Evolutionary conservation across 92 coral and sea anemone genomes (phyloP).

Genomic region (Siderastrea radians): DNA sequence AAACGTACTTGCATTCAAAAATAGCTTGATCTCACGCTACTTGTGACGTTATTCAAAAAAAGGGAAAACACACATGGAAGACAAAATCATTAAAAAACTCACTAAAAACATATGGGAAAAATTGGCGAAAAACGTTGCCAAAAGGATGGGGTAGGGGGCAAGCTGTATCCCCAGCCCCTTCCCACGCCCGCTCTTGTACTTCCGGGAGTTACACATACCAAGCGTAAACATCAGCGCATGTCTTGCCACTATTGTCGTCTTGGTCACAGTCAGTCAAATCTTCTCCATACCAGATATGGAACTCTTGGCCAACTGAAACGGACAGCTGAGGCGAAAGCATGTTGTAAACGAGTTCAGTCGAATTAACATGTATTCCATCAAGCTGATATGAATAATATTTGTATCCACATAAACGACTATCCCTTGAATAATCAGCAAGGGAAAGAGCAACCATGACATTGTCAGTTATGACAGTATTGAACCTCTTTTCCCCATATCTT

Average conservation of each 20-base stretch:
- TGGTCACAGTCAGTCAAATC: neutral
- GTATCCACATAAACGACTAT: too few relatives aligned
- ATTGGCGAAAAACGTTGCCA: too few relatives aligned
- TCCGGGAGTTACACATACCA: constrained; percentile 8
- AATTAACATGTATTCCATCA: neutral
- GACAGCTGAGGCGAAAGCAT: neutral
- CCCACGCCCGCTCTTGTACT: too few relatives aligned
- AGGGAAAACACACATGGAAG: too few relatives aligned
- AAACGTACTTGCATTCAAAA: too few relatives aligned
- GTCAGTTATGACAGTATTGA: neutral
- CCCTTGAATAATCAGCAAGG: neutral
- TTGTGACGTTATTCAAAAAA: too few relatives aligned
- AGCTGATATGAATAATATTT: neutral
- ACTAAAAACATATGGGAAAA: too few relatives aligned
- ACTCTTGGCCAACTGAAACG: constrained; percentile 13
- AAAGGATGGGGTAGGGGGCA: too few relatives aligned
- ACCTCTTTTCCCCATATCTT: neutral
- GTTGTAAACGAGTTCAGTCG: neutral
- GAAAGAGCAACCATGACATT: neutral
- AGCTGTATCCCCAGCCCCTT: too few relatives aligned
- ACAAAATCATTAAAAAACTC: too few relatives aligned
- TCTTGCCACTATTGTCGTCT: neutral
- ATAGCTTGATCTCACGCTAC: too few relatives aligned
- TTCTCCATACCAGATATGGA: constrained; percentile 8
- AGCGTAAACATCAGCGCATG: constrained; percentile 16